phyloP scores from a whole-genome alignment of 2,888 invertebrate genomes.

The Lycaena phlaeas region DNA sequence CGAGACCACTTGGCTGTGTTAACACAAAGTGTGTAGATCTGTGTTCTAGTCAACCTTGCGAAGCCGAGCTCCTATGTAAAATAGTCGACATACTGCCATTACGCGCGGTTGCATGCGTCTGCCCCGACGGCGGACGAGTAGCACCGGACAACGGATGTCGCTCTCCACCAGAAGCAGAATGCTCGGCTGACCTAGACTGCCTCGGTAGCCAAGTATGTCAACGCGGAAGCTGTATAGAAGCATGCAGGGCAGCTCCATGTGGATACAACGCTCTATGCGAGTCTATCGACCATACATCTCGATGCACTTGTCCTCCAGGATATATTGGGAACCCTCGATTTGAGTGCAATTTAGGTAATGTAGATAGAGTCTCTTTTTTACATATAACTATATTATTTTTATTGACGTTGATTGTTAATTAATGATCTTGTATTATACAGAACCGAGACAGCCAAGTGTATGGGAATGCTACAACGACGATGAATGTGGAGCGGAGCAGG shows the following conservation, averaged over 20 bases:
- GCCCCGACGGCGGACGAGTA: constrained; percentile 85
- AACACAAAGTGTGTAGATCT: constrained; percentile 84
- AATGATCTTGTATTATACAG: constrained; percentile 29
- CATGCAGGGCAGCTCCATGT: constrained; percentile 84
- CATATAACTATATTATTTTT: no score
- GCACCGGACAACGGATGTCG: constrained; percentile 83
- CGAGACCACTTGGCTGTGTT: constrained; percentile 82
- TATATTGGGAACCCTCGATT: constrained; percentile 85
- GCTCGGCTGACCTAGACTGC: constrained; percentile 83
- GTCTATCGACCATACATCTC: constrained; percentile 81
- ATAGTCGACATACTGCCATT: constrained; percentile 85
- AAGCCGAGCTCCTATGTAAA: constrained; percentile 83
- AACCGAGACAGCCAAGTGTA: constrained; percentile 47
- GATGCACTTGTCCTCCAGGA: constrained; percentile 84
- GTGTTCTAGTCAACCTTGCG: constrained; percentile 83
- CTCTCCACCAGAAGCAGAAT: constrained; percentile 74
- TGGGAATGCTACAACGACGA: constrained; percentile 84
- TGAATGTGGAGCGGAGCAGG: constrained; percentile 82
- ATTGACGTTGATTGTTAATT: no score
- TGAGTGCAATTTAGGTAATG: constrained; percentile 79
- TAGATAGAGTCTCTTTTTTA: no score
- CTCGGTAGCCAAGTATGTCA: constrained; percentile 81
- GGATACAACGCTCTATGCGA: constrained; percentile 88
- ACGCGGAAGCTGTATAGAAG: constrained; percentile 82
- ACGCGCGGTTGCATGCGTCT: constrained; percentile 89